Evolutionary conservation across 2,888 invertebrate species (phyloP).

Genomic region (Autographa gamma): DNA sequence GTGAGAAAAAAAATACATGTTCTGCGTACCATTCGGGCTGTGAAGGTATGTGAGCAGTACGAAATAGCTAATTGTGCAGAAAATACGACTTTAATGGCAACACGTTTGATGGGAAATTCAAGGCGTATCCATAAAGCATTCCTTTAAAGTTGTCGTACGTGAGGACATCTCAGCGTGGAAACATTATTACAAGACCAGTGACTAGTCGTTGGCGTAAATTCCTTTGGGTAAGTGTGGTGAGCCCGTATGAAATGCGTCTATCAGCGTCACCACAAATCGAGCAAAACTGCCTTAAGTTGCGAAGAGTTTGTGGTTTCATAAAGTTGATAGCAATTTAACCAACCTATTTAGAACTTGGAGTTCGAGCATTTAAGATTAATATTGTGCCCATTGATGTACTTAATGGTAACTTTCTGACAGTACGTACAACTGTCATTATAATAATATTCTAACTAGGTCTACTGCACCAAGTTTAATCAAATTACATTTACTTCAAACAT

Average conservation of each 20-base stretch:
- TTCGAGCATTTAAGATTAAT: background rate
- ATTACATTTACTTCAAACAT: too few species aligned
- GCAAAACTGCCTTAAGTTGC: background rate
- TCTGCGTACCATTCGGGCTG: background rate
- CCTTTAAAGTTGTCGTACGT: background rate
- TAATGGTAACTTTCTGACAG: too few species aligned
- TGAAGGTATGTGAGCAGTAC: background rate
- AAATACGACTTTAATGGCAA: background rate
- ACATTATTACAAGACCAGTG: background rate
- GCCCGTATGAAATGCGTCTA: background rate
- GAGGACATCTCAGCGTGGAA: background rate
- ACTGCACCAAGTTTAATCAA: too few species aligned
- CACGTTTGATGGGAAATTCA: background rate
- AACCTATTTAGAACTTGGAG: too few species aligned
- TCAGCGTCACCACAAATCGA: background rate
- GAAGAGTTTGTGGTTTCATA: background rate
- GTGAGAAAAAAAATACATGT: background rate
- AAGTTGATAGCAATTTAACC: background rate
- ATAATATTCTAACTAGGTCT: too few species aligned
- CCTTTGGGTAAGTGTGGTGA: background rate
- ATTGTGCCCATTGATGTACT: too few species aligned
- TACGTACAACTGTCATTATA: too few species aligned
- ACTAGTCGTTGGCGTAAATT: background rate
- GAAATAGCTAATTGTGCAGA: constrained; percentile 1
- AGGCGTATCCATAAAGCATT: background rate